Conservation (phyloP, 2,888 invertebrate species). For the Melieria crassipennis region DNA sequence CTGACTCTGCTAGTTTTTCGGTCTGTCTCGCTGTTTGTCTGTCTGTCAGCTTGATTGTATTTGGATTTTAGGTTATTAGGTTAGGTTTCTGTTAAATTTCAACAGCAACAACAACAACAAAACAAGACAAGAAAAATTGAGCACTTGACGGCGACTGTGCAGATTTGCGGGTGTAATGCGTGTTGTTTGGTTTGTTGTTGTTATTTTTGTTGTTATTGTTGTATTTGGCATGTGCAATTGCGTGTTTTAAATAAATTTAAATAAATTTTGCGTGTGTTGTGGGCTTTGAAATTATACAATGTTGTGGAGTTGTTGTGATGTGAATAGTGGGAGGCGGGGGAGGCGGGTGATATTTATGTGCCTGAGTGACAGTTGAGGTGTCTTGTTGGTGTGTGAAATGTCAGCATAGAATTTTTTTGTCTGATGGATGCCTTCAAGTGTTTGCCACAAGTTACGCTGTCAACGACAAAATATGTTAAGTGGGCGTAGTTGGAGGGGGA, state of each 20-base stretch:
- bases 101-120: constrained; percentile 2
- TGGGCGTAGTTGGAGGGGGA: not conserved
- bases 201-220: constrained; percentile 26
- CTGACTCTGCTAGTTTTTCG: not conserved
- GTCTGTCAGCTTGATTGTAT: constrained; percentile 12
- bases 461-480: constrained; percentile 2
- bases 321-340: not conserved
- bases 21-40: too few species aligned
- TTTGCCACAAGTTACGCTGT: constrained; percentile 20
- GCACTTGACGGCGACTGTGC: constrained; percentile 2
- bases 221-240: constrained; percentile 43
- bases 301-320: constrained; percentile 10
- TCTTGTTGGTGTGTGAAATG: constrained; percentile 9
- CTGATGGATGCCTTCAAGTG: constrained; percentile 13
- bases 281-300: not conserved
- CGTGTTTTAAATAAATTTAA: constrained; percentile 49
- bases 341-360: constrained; percentile 6
- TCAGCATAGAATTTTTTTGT: too few species aligned
- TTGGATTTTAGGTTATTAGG: constrained; percentile 42
- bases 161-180: constrained; percentile 27
- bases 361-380: constrained; percentile 38
- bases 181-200: constrained; percentile 18
- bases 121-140: constrained; percentile 2
- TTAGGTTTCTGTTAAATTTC: constrained; percentile 39
- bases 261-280: constrained; percentile 33